phyloP scores from a whole-genome alignment of 2,888 invertebrate genomes.

The Entomobrya proxima region DNA sequence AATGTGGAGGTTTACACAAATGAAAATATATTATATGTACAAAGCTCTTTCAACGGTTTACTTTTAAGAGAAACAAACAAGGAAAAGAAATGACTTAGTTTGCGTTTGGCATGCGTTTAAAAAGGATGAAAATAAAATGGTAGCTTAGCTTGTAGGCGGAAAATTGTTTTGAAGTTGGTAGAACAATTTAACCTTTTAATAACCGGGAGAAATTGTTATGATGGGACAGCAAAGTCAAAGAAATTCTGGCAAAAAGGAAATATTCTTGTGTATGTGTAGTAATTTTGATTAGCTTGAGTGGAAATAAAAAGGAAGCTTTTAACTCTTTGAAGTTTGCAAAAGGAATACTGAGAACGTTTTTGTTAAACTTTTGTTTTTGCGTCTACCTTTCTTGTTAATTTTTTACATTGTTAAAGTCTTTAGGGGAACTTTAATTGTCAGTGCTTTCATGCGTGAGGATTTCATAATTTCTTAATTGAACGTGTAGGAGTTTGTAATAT shows the following conservation, averaged over 20 bases:
- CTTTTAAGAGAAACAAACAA: background rate
- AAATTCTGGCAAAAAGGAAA: background rate
- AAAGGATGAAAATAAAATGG: background rate
- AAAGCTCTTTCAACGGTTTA: constrained; percentile 14
- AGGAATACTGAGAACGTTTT: background rate
- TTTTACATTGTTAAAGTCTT: background rate
- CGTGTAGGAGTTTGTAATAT: background rate
- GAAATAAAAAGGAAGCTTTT: background rate
- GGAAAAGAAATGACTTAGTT: background rate
- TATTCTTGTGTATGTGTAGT: background rate
- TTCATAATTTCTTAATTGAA: background rate
- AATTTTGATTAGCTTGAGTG: background rate
- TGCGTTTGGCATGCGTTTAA: background rate
- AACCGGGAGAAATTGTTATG: no score
- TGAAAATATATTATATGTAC: background rate
- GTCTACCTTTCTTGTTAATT: no score
- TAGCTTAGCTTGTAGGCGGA: background rate
- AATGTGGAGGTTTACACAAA: background rate
- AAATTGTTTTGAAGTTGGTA: background rate
- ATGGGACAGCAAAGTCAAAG: background rate
- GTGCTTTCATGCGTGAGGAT: background rate
- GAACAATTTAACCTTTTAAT: background rate
- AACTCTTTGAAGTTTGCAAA: background rate
- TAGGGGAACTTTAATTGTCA: background rate
- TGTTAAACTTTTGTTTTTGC: background rate